A percentile compares a stretch with the other conserved stretches of the same genome.
Conservation (phyloP, 2,888 invertebrate species). For the Palloptera scutellata region DNA sequence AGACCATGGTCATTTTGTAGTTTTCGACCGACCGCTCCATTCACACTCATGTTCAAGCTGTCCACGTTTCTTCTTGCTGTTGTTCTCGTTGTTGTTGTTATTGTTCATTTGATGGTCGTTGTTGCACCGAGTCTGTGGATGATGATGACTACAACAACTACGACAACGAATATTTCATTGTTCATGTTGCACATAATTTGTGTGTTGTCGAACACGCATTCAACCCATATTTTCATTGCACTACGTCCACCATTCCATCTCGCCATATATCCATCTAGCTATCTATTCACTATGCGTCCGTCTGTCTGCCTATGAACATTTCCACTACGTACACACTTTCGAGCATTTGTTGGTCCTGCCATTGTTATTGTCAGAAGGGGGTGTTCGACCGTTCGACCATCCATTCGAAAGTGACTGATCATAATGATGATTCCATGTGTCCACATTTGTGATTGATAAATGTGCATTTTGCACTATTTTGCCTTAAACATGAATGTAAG, state of each 20-base stretch:
- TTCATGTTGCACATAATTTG: conserved; percentile 27
- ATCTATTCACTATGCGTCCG: neutral
- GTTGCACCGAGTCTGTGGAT: conserved; percentile 16
- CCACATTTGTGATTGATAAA: conserved; percentile 44
- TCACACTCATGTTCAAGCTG: conserved; percentile 29
- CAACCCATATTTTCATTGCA: conserved; percentile 5
- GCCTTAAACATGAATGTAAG: conserved; percentile 1
- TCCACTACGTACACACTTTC: neutral
- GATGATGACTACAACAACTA: too few relatives aligned
- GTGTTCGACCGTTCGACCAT: neutral
- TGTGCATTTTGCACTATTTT: conserved; percentile 34
- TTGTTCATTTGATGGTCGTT: conserved; percentile 23
- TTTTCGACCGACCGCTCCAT: conserved; percentile 7
- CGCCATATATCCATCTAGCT: neutral
- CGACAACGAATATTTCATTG: conserved; percentile 14
- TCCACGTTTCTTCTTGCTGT: conserved; percentile 26
- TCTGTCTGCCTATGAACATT: conserved; percentile 7
- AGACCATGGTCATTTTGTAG: conserved; percentile 6
- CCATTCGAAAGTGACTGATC: conserved; percentile 35
- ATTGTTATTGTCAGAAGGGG: neutral
- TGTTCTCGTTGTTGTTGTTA: conserved; percentile 22
- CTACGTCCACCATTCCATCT: too few relatives aligned
- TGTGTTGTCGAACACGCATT: conserved; percentile 31
- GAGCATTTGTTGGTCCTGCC: neutral
- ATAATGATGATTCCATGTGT: conserved; percentile 42